These are phyloP conservation scores for Pocillopora damicornis DNA, from an alignment of 64 coral and sea anemone species.

Conservation along the genomic window DNA sequence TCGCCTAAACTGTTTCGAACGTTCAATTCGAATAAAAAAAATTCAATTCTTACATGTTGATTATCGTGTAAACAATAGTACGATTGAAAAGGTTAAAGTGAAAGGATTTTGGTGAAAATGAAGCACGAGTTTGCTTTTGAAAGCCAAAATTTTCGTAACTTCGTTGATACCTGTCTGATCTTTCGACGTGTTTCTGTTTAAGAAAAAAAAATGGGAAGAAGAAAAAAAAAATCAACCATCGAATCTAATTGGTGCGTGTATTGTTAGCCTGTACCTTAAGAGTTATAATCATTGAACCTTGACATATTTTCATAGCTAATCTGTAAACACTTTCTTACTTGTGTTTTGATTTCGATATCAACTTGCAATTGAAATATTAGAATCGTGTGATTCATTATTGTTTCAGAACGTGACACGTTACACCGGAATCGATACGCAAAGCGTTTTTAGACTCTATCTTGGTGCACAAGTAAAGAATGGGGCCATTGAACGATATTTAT, in stretches of 20 bases:
- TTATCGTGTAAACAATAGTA: not conserved
- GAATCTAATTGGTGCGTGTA: not conserved
- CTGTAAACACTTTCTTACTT: constrained; percentile 30
- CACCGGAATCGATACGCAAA: not conserved
- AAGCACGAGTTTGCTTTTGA: not conserved
- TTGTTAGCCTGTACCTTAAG: constrained; percentile 25
- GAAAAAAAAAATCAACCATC: no score
- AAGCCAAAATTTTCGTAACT: not conserved
- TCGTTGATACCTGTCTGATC: not conserved
- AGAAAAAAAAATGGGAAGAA: not conserved
- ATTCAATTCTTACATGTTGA: not conserved
- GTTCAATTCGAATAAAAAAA: not conserved
- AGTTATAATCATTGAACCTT: not conserved
- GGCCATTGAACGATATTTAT: not conserved
- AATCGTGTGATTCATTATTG: not conserved
- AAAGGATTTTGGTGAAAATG: not conserved
- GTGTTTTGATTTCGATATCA: constrained; percentile 24
- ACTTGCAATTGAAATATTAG: constrained; percentile 5
- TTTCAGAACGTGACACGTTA: not conserved
- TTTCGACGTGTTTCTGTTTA: not conserved
- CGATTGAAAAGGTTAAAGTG: not conserved
- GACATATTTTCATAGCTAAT: constrained; percentile 23
- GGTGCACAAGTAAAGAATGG: not conserved
- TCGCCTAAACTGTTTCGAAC: not conserved
- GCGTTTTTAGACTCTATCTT: not conserved